These are phyloP conservation scores for Orthosia incerta DNA, from an alignment of 2,888 invertebrate genomes.

Conservation along the genomic window DNA sequence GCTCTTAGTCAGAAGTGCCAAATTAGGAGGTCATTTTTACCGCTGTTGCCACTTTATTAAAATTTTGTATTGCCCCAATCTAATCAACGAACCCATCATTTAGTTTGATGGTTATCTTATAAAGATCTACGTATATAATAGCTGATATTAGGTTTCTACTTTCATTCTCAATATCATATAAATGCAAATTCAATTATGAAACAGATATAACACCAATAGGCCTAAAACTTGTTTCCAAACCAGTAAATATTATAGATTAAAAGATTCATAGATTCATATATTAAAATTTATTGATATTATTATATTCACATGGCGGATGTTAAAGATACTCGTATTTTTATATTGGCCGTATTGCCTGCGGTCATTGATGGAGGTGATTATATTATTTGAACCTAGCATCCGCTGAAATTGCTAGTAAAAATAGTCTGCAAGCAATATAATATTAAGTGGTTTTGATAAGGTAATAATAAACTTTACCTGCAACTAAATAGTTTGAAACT, in stretches of 20 bases:
- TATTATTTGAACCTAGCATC: neutral
- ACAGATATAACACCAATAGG: neutral
- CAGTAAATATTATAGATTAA: neutral
- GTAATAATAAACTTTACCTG: neutral
- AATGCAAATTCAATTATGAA: constrained; percentile 27
- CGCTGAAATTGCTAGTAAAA: constrained; percentile 1
- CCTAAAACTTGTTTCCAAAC: neutral
- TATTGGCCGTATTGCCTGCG: neutral
- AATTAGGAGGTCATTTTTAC: neutral
- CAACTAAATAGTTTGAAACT: neutral
- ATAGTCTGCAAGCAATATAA: too few relatives aligned
- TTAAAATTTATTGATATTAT: constrained; percentile 33
- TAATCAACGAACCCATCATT: too few relatives aligned
- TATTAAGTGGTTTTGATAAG: neutral
- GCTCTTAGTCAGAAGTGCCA: too few relatives aligned
- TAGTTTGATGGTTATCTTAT: neutral
- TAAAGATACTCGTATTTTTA: constrained; percentile 12
- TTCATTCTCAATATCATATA: constrained; percentile 19
- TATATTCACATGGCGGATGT: neutral
- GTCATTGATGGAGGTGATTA: neutral
- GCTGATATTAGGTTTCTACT: neutral
- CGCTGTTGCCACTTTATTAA: neutral
- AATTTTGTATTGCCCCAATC: neutral
- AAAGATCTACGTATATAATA: neutral
- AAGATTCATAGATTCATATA: neutral